These are phyloP conservation scores for Peromyscus attwateri DNA, from an alignment of 2,797 vertebrate genomes.

Conservation along the genomic window DNA sequence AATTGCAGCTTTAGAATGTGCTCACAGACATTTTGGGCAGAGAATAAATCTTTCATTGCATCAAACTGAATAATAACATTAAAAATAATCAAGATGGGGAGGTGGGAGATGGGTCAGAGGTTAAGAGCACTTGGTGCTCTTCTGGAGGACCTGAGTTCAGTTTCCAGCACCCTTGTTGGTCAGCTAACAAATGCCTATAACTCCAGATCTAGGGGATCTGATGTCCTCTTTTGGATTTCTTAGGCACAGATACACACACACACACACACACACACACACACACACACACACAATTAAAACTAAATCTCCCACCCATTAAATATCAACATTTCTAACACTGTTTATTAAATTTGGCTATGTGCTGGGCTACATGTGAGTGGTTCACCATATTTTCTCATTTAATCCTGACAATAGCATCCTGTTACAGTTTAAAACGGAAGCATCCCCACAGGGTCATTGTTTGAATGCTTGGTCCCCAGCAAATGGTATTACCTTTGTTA, in stretches of 20 bases:
- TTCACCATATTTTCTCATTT: background rate
- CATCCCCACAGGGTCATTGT: background rate
- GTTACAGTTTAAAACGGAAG: background rate
- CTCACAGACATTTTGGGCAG: background rate
- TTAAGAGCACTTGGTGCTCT: background rate
- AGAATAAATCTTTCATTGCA: constrained; percentile 23
- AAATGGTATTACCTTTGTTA: background rate
- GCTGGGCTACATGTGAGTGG: background rate
- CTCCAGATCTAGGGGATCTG: background rate
- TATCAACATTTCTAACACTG: background rate
- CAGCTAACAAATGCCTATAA: background rate
- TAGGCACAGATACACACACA: background rate
- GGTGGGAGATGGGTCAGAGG: background rate
- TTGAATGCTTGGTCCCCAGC: background rate
- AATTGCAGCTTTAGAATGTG: background rate
- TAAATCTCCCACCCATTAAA: background rate
- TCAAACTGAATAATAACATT: constrained; percentile 29
- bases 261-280: background rate
- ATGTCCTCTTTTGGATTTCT: background rate
- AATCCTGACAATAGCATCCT: background rate
- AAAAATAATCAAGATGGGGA: constrained; percentile 47
- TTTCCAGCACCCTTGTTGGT: background rate
- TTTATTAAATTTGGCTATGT: background rate
- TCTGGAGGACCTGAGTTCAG: background rate
- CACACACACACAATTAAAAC: background rate